phyloP scores from a whole-genome alignment of 2,797 vertebrate genomes.

The Macroramphosus scolopax region DNA sequence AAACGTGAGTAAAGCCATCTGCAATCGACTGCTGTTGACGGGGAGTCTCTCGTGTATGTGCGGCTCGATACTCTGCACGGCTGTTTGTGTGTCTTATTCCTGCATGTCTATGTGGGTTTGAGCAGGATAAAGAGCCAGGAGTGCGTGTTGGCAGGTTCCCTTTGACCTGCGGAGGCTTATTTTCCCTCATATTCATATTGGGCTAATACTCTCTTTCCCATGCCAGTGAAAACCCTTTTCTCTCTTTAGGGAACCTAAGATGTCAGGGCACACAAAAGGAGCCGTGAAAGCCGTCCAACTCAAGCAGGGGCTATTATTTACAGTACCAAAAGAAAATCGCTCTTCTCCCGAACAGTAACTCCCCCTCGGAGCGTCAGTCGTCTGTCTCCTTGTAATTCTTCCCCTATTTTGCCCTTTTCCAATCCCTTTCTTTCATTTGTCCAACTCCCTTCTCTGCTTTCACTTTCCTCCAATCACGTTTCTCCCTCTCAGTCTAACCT shows the following conservation, averaged over 20 bases:
- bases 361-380: constrained; percentile 37
- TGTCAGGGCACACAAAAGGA: constrained; percentile 74
- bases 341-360: constrained; percentile 39
- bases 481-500: constrained; percentile 18
- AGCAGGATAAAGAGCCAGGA: constrained; percentile 53
- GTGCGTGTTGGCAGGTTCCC: constrained; percentile 63
- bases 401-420: constrained; percentile 49
- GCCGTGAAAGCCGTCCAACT: constrained; percentile 75
- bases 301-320: constrained; percentile 79
- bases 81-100: neutral
- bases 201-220: constrained; percentile 68
- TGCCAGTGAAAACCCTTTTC: constrained; percentile 65
- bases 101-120: constrained; percentile 44
- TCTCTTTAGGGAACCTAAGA: constrained; percentile 73
- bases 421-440: constrained; percentile 45
- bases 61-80: constrained; percentile 3
- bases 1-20: constrained; percentile 22
- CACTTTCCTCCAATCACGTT: constrained; percentile 28
- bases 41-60: constrained; percentile 6
- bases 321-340: constrained; percentile 73
- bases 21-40: constrained; percentile 15
- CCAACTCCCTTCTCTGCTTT: constrained; percentile 23
- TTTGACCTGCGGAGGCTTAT: constrained; percentile 69
- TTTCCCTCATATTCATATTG: constrained; percentile 69
- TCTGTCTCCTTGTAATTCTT: constrained; percentile 59